Evolutionary conservation across 2,113 vertebrate genomes (phyloP), one percentile per base, ranked within the genome.

Genomic region (Ameiurus melas): DNA sequence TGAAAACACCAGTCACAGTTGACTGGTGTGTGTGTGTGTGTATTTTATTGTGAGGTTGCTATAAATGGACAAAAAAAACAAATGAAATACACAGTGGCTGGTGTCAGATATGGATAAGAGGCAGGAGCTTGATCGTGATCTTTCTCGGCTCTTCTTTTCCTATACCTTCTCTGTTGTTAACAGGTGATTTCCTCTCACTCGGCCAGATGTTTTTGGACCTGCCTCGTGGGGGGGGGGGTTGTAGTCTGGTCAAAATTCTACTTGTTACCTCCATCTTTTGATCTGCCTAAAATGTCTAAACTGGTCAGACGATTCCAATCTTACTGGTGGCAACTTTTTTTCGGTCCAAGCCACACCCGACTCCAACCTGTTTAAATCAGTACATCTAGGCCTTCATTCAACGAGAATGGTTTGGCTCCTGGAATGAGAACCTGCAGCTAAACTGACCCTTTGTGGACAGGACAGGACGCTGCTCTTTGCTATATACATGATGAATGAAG

Each of bases 401-500:
- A 17, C 55, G 0, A 19, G 19, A 6, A 16, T 17, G 1, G 16
- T 19, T 19, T 19, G 13, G 2, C 55, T 57, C 55, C 55, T 57
- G 55, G 55, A 17, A 57, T 57, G 55, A 57, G 19, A 57, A 19
- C 55, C 16, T 57, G 16, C 55, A 57, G 55, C 33, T 19, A 12
- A 30, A 39, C 19, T 4, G 19, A 30, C 55, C 30, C 55, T 39
- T 82, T 36, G 60, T 6, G 57, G 79, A 58, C 3, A 14, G 75
- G 25, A 78, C 1, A 36, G 55, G 80, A 36, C 10, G 4, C 80
- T 22, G 78, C 53, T 81, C 53, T 30, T 19, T 55, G 77, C 14
- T 30, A 33, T 57, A 25, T 43, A 60, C 53, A 88, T 75, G 79
- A 82, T 73, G 25, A 58, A 83, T n/a, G 64, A 84, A 14, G 57